Evolutionary conservation across 2,888 invertebrate genomes (phyloP), one percentile per base, ranked within the genome.

Genomic region (Cataglyphis livida): DNA sequence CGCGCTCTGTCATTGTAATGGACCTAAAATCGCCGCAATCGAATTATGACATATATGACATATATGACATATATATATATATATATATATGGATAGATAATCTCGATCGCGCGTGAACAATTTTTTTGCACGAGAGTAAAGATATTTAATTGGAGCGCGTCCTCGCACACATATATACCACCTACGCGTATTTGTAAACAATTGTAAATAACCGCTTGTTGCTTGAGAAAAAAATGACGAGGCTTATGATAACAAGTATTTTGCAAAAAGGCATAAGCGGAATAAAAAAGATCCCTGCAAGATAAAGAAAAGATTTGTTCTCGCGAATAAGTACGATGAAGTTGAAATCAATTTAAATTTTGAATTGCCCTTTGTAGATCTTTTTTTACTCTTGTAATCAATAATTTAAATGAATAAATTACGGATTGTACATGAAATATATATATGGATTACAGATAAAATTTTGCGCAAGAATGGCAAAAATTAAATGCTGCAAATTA

Each of bases 161-260:
- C 15, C 57, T 57, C 51, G 28, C 38, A 10, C 10, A 48, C 38
- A 65, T 21, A 44, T 21, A 59, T 12, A 25, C 32, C 68, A 7
- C 59, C 68, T 44, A 68, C 68, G 32, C 18, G 25, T 59, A 68
- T 78, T 59, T 68, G 59, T 78, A 68, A 68, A 68, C 68, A 78
- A 59, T 66, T 32, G 48, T 35, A 57, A 66, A 41, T 57, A 78
- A 68, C 78, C 6, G 44, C 68, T 59, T 35, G 44, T 78, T 59
- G 66, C 21, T n/a, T 0, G 12, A 21, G n/a, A 25, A 7, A 51
- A 18, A 18, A n/a, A 28, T 38, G 1, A 9, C 61, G 10, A 3
- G 15, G 2, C 18, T 59, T 64, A 10, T 48, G 25, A 4, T 4
- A 21, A 35, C 1, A n/a, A 9, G 35, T 25, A 54, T 51, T 51